Conservation (phyloP, 2,113 vertebrate species). For the Ameiurus melas region DNA sequence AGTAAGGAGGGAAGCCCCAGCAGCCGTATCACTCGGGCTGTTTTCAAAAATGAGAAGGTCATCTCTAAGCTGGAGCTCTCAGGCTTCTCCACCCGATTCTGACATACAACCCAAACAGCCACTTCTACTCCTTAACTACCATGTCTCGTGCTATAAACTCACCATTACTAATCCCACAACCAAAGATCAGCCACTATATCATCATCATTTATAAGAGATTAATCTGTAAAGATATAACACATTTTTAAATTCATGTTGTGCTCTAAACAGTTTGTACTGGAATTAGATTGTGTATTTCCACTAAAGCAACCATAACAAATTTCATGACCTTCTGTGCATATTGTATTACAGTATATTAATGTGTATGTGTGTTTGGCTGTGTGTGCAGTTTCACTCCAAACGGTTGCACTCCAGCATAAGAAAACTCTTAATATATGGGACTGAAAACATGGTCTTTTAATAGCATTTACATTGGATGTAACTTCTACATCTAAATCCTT, state of each 20-base stretch:
- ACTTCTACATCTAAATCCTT: background rate
- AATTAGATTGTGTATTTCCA: background rate
- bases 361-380: background rate
- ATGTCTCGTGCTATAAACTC: background rate
- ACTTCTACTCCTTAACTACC: background rate
- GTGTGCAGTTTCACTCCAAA: background rate
- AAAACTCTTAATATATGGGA: slow-evolving; percentile 3
- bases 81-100: slow-evolving; percentile 85
- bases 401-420: background rate
- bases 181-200: background rate
- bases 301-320: background rate
- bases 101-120: slow-evolving; percentile 34
- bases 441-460: background rate
- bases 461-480: background rate
- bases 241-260: background rate
- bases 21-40: slow-evolving; percentile 65
- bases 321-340: background rate
- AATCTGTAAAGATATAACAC: too few relatives aligned
- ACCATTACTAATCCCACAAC: background rate
- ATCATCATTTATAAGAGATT: background rate
- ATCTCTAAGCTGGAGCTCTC: slow-evolving; percentile 79
- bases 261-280: background rate
- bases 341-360: background rate
- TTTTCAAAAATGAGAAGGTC: slow-evolving; percentile 64
- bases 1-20: slow-evolving; percentile 69